A percentile compares a stretch with the other conserved stretches of the same genome.
Evolutionary conservation across 2,113 vertebrate species (phyloP).

Genomic region (Motacilla alba): DNA sequence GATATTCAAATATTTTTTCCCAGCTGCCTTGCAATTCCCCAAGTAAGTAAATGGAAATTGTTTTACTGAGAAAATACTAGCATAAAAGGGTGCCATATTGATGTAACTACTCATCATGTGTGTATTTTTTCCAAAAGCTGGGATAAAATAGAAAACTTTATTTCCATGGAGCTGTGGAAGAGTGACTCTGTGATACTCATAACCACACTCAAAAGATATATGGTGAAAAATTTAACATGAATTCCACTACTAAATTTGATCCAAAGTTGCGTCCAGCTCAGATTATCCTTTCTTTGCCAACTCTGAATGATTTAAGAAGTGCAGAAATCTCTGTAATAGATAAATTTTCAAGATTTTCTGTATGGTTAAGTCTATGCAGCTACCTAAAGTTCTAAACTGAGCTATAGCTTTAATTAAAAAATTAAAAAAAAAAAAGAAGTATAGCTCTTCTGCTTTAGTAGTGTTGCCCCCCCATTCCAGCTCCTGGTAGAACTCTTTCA

Average conservation of each 20-base stretch:
- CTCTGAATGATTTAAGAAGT: background rate
- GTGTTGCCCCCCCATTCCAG: rapidly evolving
- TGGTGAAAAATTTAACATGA: background rate
- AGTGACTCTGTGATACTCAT: background rate
- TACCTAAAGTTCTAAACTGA: background rate
- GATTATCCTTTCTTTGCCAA: background rate
- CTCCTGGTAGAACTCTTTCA: background rate
- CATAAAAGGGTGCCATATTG: background rate
- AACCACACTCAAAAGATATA: background rate
- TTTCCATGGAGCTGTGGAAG: background rate
- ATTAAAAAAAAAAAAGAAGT: background rate
- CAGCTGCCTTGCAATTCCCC: background rate
- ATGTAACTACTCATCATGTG: background rate
- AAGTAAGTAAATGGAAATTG: background rate
- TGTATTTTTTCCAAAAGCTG: background rate
- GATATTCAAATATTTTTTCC: background rate
- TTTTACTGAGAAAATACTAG: background rate
- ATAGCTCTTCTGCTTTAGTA: background rate
- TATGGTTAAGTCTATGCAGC: background rate
- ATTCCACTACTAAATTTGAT: background rate
- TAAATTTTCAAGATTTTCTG: background rate
- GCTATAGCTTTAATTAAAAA: background rate
- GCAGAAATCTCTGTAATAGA: background rate
- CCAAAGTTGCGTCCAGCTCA: background rate
- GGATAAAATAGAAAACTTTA: conserved; percentile 16